These are phyloP conservation scores for Oncorhynchus nerka DNA, from an alignment of 2,113 vertebrate genomes.

Conservation along the genomic window DNA sequence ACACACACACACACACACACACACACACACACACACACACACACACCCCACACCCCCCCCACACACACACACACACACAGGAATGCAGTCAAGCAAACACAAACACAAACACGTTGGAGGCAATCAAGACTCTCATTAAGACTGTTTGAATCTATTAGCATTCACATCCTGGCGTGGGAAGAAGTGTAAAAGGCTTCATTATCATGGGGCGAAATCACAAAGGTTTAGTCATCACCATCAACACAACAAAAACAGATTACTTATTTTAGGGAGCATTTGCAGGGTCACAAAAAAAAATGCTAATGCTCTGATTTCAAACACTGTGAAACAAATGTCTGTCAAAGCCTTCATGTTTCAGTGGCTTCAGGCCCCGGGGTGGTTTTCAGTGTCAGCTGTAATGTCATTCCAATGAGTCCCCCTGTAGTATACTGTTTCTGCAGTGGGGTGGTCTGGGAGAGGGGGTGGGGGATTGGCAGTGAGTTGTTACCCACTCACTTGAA, in stretches of 20 bases:
- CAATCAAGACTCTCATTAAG: not conserved
- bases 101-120: not conserved
- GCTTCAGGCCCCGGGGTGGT: conserved; percentile 25
- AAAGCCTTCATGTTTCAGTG: conserved; percentile 47
- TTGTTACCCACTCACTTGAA: conserved; percentile 1
- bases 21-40: no score
- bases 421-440: conserved; percentile 1
- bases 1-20: no score
- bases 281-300: no score
- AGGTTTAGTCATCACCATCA: not conserved
- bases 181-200: not conserved
- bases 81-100: no score
- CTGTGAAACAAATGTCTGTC: conserved; percentile 23
- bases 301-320: not conserved
- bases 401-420: conserved; percentile 18
- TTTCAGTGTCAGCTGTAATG: conserved; percentile 41
- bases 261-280: no score
- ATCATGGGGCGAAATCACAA: not conserved
- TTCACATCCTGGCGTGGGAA: not conserved
- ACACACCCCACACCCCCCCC: no score
- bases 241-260: no score
- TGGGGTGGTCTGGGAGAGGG: conserved; percentile 5
- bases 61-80: not conserved
- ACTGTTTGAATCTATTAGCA: not conserved
- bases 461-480: not conserved